A percentile compares a stretch with the other conserved stretches of the same genome.
These are phyloP conservation scores for Caenorhabditis sp. DNA, from an alignment of 2,888 invertebrate species.

Conservation along the genomic window DNA sequence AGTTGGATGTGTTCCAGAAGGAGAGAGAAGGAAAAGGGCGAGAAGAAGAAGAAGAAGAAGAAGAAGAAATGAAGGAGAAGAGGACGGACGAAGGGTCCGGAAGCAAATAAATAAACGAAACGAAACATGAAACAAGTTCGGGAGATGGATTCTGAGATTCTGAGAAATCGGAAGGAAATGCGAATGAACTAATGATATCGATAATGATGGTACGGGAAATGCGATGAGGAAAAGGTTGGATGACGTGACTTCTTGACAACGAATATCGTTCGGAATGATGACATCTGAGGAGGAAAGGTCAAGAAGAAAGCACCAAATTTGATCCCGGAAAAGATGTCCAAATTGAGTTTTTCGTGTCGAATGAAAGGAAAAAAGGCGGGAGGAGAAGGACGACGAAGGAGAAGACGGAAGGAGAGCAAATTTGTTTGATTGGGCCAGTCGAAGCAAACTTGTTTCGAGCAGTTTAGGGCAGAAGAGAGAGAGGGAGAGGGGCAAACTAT, in stretches of 20 bases:
- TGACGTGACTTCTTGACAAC: neutral
- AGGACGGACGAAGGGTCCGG: neutral
- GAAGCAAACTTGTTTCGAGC: conserved; percentile 40
- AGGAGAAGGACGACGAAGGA: conserved; percentile 1
- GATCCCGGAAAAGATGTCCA: conserved; percentile 43
- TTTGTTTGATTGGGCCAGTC: conserved; percentile 42
- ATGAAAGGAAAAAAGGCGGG: conserved; percentile 15
- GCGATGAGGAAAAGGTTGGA: neutral
- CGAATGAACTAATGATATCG: neutral
- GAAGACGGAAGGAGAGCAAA: conserved; percentile 1
- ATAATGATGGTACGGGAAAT: neutral
- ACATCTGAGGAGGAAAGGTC: conserved; percentile 26
- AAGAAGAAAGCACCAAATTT: conserved; percentile 7
- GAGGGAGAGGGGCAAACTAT: neutral
- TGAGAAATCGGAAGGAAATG: neutral
- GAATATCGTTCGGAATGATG: conserved; percentile 20
- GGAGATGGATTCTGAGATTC: neutral
- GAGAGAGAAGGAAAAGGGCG: neutral
- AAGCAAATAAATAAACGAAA: neutral
- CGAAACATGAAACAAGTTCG: neutral
- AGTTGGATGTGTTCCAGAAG: neutral
- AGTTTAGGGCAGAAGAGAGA: conserved; percentile 13
- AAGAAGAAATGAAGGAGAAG: neutral
- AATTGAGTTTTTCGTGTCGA: conserved; percentile 40
- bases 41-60: neutral